Percentiles rank a stretch among this genome's conserved stretches.
These are phyloP conservation scores for Metalampra italica DNA, from an alignment of 2,888 invertebrate genomes.

Conservation along the genomic window DNA sequence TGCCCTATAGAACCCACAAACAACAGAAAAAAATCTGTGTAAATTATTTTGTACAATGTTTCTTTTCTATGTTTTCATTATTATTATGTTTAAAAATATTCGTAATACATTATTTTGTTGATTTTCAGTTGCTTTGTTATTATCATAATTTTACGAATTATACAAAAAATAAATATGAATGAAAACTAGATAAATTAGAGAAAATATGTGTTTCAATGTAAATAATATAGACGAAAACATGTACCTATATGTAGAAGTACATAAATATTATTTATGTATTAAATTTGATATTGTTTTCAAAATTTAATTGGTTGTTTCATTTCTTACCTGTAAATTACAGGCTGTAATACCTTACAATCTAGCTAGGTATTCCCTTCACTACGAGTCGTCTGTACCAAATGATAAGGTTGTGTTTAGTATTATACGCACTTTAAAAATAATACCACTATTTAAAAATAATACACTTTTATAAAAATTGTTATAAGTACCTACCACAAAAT, in stretches of 20 bases:
- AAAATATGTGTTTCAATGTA: conserved; percentile 76
- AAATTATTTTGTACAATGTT: conserved; percentile 72
- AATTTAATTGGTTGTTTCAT: conserved; percentile 66
- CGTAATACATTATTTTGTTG: conserved; percentile 52
- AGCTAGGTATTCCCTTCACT: no score
- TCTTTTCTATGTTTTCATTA: conserved; percentile 57
- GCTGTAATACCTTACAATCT: no score
- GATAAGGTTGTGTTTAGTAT: no score
- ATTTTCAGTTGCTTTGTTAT: conserved; percentile 65
- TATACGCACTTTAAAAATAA: no score
- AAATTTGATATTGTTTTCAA: conserved; percentile 79
- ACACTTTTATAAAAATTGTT: no score
- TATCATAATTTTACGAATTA: conserved; percentile 48
- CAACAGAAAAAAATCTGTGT: conserved; percentile 42
- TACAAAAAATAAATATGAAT: conserved; percentile 46
- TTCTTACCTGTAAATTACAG: conserved; percentile 17
- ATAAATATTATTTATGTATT: conserved; percentile 78
- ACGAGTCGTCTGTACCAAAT: no score
- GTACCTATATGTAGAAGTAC: conserved; percentile 76
- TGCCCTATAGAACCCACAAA: conserved; percentile 21
- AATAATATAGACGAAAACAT: conserved; percentile 72
- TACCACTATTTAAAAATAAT: no score
- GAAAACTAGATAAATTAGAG: conserved; percentile 54
- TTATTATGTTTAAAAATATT: conserved; percentile 39
- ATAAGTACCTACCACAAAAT: no score